Evolutionary conservation across 2,888 invertebrate species (phyloP), one percentile per base, ranked within the genome.

Genomic region (Eledone cirrhosa): DNA sequence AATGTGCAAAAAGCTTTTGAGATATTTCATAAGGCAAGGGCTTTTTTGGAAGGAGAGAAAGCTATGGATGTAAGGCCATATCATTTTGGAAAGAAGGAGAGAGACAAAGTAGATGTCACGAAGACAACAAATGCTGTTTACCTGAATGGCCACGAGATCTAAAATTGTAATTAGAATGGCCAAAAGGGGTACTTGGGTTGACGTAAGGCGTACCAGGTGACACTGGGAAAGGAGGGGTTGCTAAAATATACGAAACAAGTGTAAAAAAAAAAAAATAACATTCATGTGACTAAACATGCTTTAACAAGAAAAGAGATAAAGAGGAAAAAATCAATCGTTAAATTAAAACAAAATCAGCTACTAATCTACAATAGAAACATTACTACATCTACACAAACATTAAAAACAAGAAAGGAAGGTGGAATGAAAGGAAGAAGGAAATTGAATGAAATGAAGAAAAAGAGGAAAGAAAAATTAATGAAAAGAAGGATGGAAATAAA

Each of bases 151-250:
- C 72, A 72, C 41, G 72, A 72, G n/a, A 41, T 31, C 31, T 72
- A 72, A 41, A 72, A 72, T 31, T 13, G 41, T 72, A 41, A 72
- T 31, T 31, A 33, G 53, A 78, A 24, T 48, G 24, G 72, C 27
- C 24, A 63, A 63, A 72, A 29, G 63, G 31, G 48, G 81, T 88
- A 89, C 90, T 89, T 88, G 95, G 94, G 88, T 95, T 95, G 84
- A 94, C 94, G 92, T 95, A 95, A 22, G 96, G 97, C 13, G 96
- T 97, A 86, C 96, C 94, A 80, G 96, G 96, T 87, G 95, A 95
- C 79, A 96, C 96, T 81, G 98, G 97, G 92, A 98, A 98, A 79
- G 95, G 95, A 69, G 98, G 97, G 31, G 97, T 97, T 90, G 96
- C 95, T 88, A 86, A 78, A 84, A 84, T 78, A 77, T 65, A 79